These are phyloP conservation scores for Hypena proboscidalis DNA, from an alignment of 2,888 invertebrate genomes.

Conservation along the genomic window DNA sequence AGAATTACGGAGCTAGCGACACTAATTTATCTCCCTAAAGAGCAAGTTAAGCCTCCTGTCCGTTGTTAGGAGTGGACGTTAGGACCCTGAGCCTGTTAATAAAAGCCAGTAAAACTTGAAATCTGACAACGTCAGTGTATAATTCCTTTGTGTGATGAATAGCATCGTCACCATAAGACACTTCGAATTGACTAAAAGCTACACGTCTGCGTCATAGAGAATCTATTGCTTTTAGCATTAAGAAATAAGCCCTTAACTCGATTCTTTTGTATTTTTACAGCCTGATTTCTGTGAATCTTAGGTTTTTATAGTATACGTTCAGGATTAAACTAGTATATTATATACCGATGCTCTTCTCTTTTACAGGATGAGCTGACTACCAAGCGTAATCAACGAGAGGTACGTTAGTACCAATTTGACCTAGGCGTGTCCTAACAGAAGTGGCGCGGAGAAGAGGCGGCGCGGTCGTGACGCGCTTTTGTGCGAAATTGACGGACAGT, in stretches of 20 bases:
- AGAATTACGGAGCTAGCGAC: slow-evolving; percentile 9
- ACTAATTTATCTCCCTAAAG: slow-evolving; percentile 12
- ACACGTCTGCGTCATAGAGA: too few species aligned
- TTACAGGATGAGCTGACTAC: slow-evolving; percentile 40
- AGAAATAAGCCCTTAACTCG: too few species aligned
- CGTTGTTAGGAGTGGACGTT: slow-evolving; percentile 10
- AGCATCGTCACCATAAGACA: background rate
- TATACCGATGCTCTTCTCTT: slow-evolving; percentile 39
- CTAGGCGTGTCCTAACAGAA: too few species aligned
- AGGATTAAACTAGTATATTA: slow-evolving; percentile 11
- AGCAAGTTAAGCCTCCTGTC: slow-evolving; percentile 15
- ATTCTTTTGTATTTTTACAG: too few species aligned
- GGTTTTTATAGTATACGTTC: too few species aligned
- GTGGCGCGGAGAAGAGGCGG: too few species aligned
- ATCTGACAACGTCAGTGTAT: slow-evolving; percentile 7
- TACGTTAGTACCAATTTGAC: slow-evolving; percentile 34
- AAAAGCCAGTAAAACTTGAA: background rate
- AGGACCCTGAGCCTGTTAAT: slow-evolving; percentile 3
- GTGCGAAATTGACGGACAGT: too few species aligned
- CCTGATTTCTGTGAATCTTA: too few species aligned
- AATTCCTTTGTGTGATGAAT: slow-evolving; percentile 20
- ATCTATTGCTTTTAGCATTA: too few species aligned
- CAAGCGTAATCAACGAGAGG: slow-evolving; percentile 43
- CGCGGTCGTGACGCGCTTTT: too few species aligned
- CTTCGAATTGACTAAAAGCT: too few species aligned